Evolutionary conservation across 2,888 invertebrate species (phyloP), one percentile per base, ranked within the genome.

Genomic region (Caradrina kadenii): DNA sequence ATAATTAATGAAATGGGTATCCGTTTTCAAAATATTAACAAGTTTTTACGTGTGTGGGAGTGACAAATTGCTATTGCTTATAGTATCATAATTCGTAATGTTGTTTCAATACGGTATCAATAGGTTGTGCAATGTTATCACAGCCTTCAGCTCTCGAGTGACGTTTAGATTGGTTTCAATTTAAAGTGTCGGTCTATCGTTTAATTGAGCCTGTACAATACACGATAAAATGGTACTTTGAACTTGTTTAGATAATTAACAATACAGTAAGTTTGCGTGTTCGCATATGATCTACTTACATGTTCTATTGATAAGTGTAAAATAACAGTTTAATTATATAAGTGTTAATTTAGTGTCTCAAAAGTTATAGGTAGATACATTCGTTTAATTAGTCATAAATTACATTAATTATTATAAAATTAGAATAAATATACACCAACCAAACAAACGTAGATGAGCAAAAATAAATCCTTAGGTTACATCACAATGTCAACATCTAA

Each of bases 41-140:
- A 81, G 83, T 87, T 86, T 87, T 86, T 82, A 81, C 68, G 88
- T 87, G 91, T 89, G 91, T 88, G 84, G 88, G 89, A 83, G 86
- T 86, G 85, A 84, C 79, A 81, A 80, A 83, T 85, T 66, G 68
- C 65, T 70, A 54, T 58, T 48, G 73, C 54, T 59, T 69, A 45
- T 69, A 22, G 62, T 35, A 60, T 60, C 65, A 75, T 77, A 63
- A 76, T 73, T 69, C 63, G 60, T 77, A 65, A 81, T 77, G 66
- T 76, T 80, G 71, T 76, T 76, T 63, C 77, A 66, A 76, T 78
- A 78, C 65, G 54, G 13, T 54, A 66, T 54, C 63, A 70, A 53
- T 42, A 39, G 63, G 35, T 76, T 65, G 63, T 48, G 63, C 63
- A 76, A 68, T 77, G 58, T 81, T 68, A 61, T 53, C 21, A 45